These are phyloP conservation scores for Vireo altiloquus DNA, from an alignment of 2,113 vertebrate species.

Conservation along the genomic window DNA sequence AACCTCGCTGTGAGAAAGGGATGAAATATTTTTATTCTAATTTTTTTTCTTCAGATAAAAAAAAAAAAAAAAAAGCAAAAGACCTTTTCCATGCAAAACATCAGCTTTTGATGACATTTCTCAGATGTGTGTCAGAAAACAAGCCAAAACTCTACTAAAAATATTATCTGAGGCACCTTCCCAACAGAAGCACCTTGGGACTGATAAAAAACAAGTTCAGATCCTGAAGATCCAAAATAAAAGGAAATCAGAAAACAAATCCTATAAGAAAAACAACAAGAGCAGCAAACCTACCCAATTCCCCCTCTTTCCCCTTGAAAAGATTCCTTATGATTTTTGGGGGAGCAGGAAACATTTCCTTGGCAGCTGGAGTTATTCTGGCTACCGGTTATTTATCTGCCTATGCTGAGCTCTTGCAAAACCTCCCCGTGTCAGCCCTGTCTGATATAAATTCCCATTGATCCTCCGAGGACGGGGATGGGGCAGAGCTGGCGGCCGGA, in stretches of 20 bases:
- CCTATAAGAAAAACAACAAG: background rate
- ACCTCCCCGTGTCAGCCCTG: background rate
- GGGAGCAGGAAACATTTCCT: background rate
- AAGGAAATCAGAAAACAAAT: background rate
- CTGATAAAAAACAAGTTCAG: background rate
- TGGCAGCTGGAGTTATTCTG: background rate
- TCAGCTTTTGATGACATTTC: constrained; percentile 31
- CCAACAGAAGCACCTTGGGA: background rate
- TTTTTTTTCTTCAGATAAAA: background rate
- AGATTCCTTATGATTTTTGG: background rate
- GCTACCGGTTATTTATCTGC: background rate
- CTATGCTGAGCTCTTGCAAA: background rate
- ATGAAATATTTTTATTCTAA: background rate
- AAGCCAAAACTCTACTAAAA: constrained; percentile 39
- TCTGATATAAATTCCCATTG: accelerated
- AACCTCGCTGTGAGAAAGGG: background rate
- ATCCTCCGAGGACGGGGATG: accelerated
- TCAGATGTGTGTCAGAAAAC: constrained; percentile 10
- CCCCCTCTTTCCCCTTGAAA: background rate
- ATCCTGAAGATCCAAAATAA: background rate
- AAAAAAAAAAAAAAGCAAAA: background rate
- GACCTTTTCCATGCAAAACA: background rate
- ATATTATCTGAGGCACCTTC: constrained; percentile 21
- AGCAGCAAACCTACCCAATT: background rate
- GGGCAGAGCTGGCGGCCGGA: background rate